Conservation (phyloP, 2,797 vertebrate genomes). For the Sebastes hubbsi region DNA sequence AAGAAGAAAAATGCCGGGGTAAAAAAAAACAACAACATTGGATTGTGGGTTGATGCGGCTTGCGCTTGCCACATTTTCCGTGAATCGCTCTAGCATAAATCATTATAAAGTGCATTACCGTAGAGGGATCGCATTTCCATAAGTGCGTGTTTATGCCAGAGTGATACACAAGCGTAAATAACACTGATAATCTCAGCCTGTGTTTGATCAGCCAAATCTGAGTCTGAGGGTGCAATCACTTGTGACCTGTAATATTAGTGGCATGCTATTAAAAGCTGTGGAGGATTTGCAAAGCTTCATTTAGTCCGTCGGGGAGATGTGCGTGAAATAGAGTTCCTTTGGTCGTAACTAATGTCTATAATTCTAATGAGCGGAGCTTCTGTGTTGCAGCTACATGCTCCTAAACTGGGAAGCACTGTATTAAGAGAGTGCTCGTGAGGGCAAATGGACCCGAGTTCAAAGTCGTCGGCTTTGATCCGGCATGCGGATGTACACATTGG, state of each 20-base stretch:
- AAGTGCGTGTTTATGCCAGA: conserved; percentile 77
- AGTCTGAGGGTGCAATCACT: conserved; percentile 73
- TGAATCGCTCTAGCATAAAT: conserved; percentile 72
- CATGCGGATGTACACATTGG: conserved; percentile 36
- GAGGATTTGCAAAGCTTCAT: conserved; percentile 81
- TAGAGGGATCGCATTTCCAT: conserved; percentile 76
- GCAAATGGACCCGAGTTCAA: conserved; percentile 73
- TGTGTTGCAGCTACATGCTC: conserved; percentile 61
- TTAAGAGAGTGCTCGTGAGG: conserved; percentile 70
- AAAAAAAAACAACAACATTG: conserved; percentile 25
- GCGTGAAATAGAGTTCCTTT: conserved; percentile 82
- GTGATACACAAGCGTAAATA: conserved; percentile 80
- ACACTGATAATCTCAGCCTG: conserved; percentile 75
- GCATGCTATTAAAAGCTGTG: conserved; percentile 79
- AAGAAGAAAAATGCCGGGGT: conserved; percentile 2
- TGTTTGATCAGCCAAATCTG: conserved; percentile 80
- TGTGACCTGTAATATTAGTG: conserved; percentile 80
- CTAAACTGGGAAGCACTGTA: conserved; percentile 74
- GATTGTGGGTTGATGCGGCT: conserved; percentile 40
- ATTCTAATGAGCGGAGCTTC: conserved; percentile 73
- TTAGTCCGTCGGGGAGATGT: conserved; percentile 77
- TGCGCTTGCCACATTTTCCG: conserved; percentile 52
- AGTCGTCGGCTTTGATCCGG: conserved; percentile 56
- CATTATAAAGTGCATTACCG: conserved; percentile 79
- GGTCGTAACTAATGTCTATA: conserved; percentile 81